phyloP scores from a whole-genome alignment of 1,140 invertebrate species.

The Eurosta solidaginis region DNA sequence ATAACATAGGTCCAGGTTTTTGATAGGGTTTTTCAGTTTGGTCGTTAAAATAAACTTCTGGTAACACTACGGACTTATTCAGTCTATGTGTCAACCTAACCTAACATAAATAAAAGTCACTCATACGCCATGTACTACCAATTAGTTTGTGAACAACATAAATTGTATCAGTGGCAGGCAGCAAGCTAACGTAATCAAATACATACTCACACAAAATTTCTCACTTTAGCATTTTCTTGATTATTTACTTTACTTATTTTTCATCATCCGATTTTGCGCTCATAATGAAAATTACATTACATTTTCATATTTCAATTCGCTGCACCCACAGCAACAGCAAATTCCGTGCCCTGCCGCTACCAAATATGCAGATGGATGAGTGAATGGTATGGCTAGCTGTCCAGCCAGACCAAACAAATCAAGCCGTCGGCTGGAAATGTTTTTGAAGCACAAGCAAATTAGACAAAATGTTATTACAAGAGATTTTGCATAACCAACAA shows the following conservation, averaged over 20 bases:
- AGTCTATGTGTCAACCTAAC: too few species aligned
- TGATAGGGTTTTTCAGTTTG: too few species aligned
- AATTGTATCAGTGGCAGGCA: too few species aligned
- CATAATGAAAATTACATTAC: slow-evolving; percentile 26
- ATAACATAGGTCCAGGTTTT: too few species aligned
- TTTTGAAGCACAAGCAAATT: slow-evolving; percentile 21
- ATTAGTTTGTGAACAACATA: too few species aligned
- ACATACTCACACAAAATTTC: too few species aligned
- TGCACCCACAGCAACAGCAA: not conserved
- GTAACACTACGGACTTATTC: too few species aligned
- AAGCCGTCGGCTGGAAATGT: not conserved
- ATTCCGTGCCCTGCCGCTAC: not conserved
- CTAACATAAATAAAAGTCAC: not conserved
- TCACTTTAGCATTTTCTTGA: not conserved
- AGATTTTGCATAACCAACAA: slow-evolving; percentile 11
- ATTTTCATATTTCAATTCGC: slow-evolving; percentile 1
- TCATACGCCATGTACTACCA: not conserved
- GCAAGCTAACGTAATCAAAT: too few species aligned
- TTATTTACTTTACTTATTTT: not conserved
- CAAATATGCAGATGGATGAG: not conserved
- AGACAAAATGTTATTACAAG: slow-evolving; percentile 26
- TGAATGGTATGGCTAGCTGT: too few species aligned
- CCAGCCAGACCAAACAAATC: not conserved
- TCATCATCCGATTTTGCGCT: not conserved
- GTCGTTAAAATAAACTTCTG: too few species aligned